Conservation (phyloP, 2,797 vertebrate genomes). For the Potorous gilbertii region DNA sequence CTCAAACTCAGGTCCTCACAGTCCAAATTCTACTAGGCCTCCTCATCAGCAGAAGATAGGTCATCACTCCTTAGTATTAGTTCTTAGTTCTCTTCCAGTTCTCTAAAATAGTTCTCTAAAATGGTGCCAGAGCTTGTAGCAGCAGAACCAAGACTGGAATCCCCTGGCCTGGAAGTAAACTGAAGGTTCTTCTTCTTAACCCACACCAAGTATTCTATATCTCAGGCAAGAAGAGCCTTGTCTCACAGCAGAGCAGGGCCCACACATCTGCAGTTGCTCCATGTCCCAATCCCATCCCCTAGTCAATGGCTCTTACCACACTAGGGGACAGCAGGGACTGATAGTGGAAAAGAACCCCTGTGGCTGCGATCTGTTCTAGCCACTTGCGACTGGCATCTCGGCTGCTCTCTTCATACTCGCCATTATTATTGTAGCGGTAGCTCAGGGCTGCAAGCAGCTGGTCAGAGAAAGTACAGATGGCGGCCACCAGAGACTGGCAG, state of each 20-base stretch:
- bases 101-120: not conserved
- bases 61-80: not conserved
- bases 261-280: rapidly evolving
- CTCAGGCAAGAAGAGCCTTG: not conserved
- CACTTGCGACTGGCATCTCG: conserved; percentile 98
- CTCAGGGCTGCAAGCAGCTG: conserved; percentile 94
- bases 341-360: conserved; percentile 94
- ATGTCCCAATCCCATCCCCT: rapidly evolving
- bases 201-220: not conserved
- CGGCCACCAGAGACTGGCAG: conserved; percentile 94
- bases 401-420: conserved; percentile 97
- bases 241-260: not conserved
- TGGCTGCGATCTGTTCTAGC: conserved; percentile 96
- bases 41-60: not conserved
- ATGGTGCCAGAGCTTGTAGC: not conserved
- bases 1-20: not conserved
- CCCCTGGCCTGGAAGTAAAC: not conserved
- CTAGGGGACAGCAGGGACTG: conserved; percentile 92
- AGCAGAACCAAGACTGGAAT: not conserved
- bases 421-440: conserved; percentile 95
- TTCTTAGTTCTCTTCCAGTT: not conserved
- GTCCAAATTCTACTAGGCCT: not conserved
- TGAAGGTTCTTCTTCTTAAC: not conserved
- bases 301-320: conserved; percentile 86
- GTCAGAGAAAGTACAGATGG: conserved; percentile 93